Evolutionary conservation across 2,888 invertebrate genomes (phyloP).

Genomic region (Pycnomerus fuliginosus): DNA sequence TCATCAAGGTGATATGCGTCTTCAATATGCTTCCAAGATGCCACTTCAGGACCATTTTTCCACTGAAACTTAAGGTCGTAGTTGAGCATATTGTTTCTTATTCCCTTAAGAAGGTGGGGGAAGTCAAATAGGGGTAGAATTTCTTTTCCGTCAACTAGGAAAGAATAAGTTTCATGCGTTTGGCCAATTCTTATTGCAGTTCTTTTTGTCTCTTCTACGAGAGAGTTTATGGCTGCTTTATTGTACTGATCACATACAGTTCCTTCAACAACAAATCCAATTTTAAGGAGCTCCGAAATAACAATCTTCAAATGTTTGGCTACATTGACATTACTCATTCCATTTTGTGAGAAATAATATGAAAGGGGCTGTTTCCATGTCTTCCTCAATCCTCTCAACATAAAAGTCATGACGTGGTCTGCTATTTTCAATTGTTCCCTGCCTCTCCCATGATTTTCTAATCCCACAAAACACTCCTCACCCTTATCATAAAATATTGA

Average conservation of each 20-base stretch:
- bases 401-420: constrained; percentile 17
- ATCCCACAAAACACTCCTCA: constrained; percentile 8
- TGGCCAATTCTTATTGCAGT: no score
- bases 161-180: background rate
- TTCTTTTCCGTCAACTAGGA: constrained; percentile 2
- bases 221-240: background rate
- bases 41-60: background rate
- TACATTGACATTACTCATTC: constrained; percentile 3
- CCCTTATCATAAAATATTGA: constrained; percentile 1
- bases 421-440: constrained; percentile 11
- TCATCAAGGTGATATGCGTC: background rate
- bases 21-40: constrained; percentile 4
- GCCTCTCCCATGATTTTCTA: constrained; percentile 7
- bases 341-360: constrained; percentile 14
- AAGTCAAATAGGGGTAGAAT: constrained; percentile 1
- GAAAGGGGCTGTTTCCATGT: constrained; percentile 14
- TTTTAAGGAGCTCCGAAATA: constrained; percentile 4
- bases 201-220: background rate
- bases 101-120: constrained; percentile 2
- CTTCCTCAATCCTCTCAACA: constrained; percentile 12
- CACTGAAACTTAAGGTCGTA: constrained; percentile 2
- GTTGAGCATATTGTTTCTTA: constrained; percentile 3
- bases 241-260: constrained; percentile 12
- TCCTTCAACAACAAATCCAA: constrained; percentile 8
- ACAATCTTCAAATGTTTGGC: constrained; percentile 3